These are phyloP conservation scores for western clawed frog (Xenopus tropicalis) DNA, from an alignment of 2,113 vertebrate genomes.

Conservation along the genomic window DNA sequence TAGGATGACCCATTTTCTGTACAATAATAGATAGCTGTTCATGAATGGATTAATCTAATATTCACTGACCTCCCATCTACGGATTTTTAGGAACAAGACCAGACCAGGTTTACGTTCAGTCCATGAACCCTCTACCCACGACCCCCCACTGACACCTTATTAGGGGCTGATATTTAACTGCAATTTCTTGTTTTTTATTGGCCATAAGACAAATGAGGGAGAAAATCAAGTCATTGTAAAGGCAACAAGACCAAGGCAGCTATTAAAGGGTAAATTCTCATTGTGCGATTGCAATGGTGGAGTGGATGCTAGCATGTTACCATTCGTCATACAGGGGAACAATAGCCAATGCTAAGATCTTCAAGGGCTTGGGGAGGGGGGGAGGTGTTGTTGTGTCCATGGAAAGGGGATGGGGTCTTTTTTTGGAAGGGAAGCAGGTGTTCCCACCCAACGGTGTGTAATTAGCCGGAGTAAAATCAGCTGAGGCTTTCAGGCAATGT, in stretches of 20 bases:
- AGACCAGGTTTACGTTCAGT: too few relatives aligned
- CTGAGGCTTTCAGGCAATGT: conserved; percentile 26
- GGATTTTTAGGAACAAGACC: too few relatives aligned
- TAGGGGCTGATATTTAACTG: too few relatives aligned
- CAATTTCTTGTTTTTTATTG: too few relatives aligned
- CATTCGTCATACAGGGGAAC: conserved; percentile 40
- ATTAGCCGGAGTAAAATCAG: conserved; percentile 32
- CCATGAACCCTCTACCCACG: too few relatives aligned
- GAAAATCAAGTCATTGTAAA: neutral
- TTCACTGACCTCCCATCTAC: too few relatives aligned
- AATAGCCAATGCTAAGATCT: conserved; percentile 39
- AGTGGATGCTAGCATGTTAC: conserved; percentile 32
- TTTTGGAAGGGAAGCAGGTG: conserved; percentile 33
- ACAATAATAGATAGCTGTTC: too few relatives aligned
- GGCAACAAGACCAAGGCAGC: neutral
- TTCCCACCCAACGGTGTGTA: conserved; percentile 26
- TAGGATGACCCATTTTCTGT: too few relatives aligned
- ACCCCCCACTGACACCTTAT: too few relatives aligned
- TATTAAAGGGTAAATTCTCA: conserved; percentile 9
- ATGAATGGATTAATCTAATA: too few relatives aligned
- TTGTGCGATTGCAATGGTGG: conserved; percentile 19
- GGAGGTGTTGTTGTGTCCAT: conserved; percentile 14
- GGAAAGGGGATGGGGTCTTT: conserved; percentile 8
- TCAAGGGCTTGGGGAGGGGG: conserved; percentile 26
- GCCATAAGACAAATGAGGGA: too few relatives aligned